Evolutionary conservation across 2,797 vertebrate species (phyloP), one percentile per base, ranked within the genome.

Genomic region (Pseudomugil gertrudae): DNA sequence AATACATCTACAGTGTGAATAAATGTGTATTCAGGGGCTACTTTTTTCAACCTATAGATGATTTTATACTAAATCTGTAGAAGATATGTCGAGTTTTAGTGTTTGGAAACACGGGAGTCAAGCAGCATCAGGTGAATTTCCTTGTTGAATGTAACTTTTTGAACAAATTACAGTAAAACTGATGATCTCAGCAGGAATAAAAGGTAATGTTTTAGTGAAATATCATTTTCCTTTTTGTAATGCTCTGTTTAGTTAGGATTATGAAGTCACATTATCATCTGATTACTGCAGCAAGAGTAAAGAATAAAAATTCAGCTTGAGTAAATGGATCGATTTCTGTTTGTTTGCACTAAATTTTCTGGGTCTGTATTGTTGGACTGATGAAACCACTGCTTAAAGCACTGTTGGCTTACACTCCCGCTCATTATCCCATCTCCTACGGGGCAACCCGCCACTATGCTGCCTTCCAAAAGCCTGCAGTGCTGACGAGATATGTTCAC

Each of bases 351-450:
- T 33, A 29, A 72, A 61, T 26, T 57, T 62, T 57, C 33, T 2
- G 29, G 45, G 14, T 64, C 33, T 60, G 54, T 36, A 63, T 54
- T 48, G 64, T 76, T 59, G 75, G 77, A 84, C 69, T 66, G 75
- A 76, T 72, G 83, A 83, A 79, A 45, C 57, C 13, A 8, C 65
- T 62, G 45, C 66, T 64, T 65, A 36, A 72, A 72, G 62, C 64
- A 30, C 68, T 11, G 23, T n/a, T 50, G 72, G 38, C 76, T 70
- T 74, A 74, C 66, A 9, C 54, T 81, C 48, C 30, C 43, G 59
- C 80, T 90, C 83, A 84, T 87, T 86, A 81, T 84, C 69, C 48
- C 53, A 0, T 64, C 63, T 57, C 7, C 53, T 83, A 50, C 51
- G 45, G 66, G 54, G 78, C 2, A 89, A 84, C 66, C 14, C 17